Percentiles rank a stretch among this genome's conserved stretches.
Evolutionary conservation across 2,797 vertebrate species (phyloP).

Genomic region (Pseudotriccus pelzelni): DNA sequence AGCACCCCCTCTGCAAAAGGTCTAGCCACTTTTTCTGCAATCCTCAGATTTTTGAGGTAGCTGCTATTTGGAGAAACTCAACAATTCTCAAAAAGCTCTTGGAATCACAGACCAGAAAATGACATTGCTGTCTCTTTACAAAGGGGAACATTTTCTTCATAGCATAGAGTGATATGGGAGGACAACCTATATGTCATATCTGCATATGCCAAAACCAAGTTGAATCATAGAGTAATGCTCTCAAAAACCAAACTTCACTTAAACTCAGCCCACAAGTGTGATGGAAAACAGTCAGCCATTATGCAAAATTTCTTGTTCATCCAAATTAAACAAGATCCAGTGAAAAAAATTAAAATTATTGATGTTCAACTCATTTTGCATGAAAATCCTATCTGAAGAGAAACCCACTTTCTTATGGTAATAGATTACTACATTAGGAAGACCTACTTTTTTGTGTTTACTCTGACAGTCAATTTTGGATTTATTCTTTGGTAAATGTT

Average conservation of each 20-base stretch:
- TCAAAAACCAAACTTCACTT: not conserved
- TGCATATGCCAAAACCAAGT: not conserved
- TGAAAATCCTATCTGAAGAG: not conserved
- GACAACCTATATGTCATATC: rapidly evolving
- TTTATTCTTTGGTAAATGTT: not conserved
- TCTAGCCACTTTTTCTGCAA: not conserved
- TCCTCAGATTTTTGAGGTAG: not conserved
- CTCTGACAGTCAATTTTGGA: not conserved
- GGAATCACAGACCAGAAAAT: not conserved
- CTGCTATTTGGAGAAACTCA: not conserved
- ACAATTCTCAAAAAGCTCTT: not conserved
- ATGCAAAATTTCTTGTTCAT: not conserved
- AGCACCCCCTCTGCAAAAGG: not conserved
- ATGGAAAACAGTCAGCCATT: not conserved
- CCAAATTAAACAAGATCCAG: not conserved
- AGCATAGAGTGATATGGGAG: not conserved
- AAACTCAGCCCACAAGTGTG: not conserved
- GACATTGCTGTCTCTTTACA: not conserved
- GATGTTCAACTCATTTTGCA: not conserved
- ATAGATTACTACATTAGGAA: not conserved
- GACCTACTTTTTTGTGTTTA: not conserved
- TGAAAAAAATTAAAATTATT: not conserved
- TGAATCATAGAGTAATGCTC: not conserved
- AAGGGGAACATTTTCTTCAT: not conserved
- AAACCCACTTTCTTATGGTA: not conserved